Evolutionary conservation across 2,113 vertebrate species (phyloP).

Genomic region (Pongo pygmaeus): DNA sequence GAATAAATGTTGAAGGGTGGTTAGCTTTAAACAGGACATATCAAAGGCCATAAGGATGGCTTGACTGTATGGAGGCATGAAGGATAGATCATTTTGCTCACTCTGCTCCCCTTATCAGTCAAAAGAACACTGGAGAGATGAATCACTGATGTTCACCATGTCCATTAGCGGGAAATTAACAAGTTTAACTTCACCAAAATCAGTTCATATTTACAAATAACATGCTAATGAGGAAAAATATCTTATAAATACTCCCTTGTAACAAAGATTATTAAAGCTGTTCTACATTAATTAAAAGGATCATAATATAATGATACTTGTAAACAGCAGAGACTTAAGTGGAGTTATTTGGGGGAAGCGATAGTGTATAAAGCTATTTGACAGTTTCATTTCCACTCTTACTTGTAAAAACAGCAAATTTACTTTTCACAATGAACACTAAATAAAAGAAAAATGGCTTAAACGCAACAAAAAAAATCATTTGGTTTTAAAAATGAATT

Average conservation of each 20-base stretch:
- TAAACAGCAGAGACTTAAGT: background rate
- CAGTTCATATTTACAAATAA: constrained; percentile 28
- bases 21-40: background rate
- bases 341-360: background rate
- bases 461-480: background rate
- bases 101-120: background rate
- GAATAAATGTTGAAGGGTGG: background rate
- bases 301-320: background rate
- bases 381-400: constrained; percentile 5
- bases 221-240: background rate
- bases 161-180: background rate
- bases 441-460: background rate
- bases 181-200: background rate
- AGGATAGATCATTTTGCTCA: background rate
- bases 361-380: background rate
- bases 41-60: background rate
- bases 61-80: background rate
- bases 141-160: background rate
- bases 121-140: background rate
- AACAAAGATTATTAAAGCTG: background rate
- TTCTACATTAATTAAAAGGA: constrained; percentile 12
- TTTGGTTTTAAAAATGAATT: background rate
- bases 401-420: background rate
- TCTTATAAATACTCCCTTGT: background rate
- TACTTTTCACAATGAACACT: background rate